Conservation (phyloP, 2,888 invertebrate genomes). For the Tetranychus piercei region DNA sequence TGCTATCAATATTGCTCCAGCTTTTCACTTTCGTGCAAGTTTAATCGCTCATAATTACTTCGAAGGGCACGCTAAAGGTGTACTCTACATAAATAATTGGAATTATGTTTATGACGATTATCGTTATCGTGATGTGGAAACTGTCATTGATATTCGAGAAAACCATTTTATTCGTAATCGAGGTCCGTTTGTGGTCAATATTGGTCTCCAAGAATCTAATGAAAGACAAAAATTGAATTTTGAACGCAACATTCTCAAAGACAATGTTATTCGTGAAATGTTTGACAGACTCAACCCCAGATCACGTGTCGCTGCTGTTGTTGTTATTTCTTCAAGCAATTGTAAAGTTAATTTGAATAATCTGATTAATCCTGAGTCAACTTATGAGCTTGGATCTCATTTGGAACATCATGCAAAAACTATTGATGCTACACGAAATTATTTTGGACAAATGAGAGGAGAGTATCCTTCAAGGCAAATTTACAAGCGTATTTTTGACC, state of each 20-base stretch:
- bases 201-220: constrained; percentile 72
- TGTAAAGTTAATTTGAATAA: constrained; percentile 73
- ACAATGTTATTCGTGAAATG: constrained; percentile 68
- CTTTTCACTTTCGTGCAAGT: constrained; percentile 51
- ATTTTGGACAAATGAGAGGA: constrained; percentile 47
- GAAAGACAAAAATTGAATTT: constrained; percentile 60
- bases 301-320: constrained; percentile 73
- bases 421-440: constrained; percentile 85
- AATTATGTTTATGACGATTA: constrained; percentile 31
- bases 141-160: constrained; percentile 52
- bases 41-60: constrained; percentile 75
- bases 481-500: constrained; percentile 37
- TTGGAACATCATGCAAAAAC: constrained; percentile 76
- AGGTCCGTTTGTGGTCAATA: constrained; percentile 66
- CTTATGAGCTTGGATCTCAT: constrained; percentile 87
- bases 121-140: constrained; percentile 55
- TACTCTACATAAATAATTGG: constrained; percentile 61
- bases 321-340: constrained; percentile 78
- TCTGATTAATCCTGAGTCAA: constrained; percentile 68
- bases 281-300: constrained; percentile 66
- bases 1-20: constrained; percentile 58
- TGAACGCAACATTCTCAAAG: constrained; percentile 64
- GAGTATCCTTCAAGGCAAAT: constrained; percentile 27
- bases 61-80: constrained; percentile 57
- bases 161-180: constrained; percentile 76